Conservation (phyloP, 2,888 invertebrate genomes). For the Eupithecia pulchellata region DNA sequence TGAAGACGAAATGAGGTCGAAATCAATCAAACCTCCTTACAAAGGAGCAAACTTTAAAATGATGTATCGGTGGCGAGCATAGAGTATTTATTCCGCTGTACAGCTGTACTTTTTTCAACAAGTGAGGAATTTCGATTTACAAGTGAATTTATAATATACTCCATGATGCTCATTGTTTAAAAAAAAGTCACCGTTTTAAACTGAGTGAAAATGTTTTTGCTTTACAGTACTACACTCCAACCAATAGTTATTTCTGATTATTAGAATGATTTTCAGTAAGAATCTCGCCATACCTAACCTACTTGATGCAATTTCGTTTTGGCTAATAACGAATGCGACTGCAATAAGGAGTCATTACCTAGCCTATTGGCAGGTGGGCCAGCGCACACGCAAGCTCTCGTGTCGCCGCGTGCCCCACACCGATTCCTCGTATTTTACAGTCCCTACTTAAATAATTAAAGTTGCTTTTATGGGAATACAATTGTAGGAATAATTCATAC, state of each 20-base stretch:
- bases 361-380: constrained; percentile 69
- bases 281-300: neutral
- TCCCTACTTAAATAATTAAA: constrained; percentile 67
- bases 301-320: constrained; percentile 58
- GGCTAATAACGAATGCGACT: constrained; percentile 63
- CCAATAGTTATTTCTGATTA: neutral
- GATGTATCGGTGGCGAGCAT: neutral
- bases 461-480: constrained; percentile 42
- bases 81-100: neutral
- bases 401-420: constrained; percentile 52
- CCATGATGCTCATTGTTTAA: neutral
- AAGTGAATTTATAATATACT: neutral
- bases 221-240: neutral
- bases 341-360: constrained; percentile 59
- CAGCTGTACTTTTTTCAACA: neutral
- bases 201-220: neutral
- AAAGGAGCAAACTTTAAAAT: neutral
- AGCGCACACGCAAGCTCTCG: constrained; percentile 75
- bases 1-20: neutral
- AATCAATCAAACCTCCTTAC: neutral
- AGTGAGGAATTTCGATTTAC: neutral
- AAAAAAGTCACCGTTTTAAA: neutral
- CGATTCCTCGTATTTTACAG: constrained; percentile 53
- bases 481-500: constrained; percentile 27
- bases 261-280: neutral